A percentile compares a stretch with the other conserved stretches of the same genome.
Evolutionary conservation across 2,113 vertebrate genomes (phyloP).

Genomic region (Ammodramus savannarum): DNA sequence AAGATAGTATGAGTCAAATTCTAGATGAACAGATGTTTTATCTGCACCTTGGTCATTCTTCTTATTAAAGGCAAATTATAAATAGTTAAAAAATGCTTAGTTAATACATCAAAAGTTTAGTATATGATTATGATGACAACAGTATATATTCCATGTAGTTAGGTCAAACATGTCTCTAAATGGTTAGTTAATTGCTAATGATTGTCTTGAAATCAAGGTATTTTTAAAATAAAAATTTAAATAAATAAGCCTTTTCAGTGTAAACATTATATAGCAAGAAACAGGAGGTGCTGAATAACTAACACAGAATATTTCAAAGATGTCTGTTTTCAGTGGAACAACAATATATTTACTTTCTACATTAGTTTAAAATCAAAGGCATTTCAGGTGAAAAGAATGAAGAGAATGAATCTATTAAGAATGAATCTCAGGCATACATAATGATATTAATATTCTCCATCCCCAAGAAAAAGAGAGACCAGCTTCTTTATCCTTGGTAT

Average conservation of each 20-base stretch:
- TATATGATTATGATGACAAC: neutral
- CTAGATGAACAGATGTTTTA: neutral
- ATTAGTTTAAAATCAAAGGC: neutral
- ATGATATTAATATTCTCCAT: neutral
- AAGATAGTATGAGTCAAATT: neutral
- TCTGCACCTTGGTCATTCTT: neutral
- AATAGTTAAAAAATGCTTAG: neutral
- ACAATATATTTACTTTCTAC: neutral
- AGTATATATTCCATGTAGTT: neutral
- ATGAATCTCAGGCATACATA: neutral
- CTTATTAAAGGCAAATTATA: neutral
- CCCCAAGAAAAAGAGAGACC: neutral
- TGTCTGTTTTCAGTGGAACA: neutral
- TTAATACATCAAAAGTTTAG: neutral
- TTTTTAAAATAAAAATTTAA: neutral
- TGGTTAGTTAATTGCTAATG: neutral
- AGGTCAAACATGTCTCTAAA: neutral
- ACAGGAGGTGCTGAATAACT: neutral
- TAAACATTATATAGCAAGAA: neutral
- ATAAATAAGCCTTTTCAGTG: neutral
- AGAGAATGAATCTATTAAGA: neutral
- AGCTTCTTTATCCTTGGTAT: neutral
- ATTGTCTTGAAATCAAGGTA: neutral
- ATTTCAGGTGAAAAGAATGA: neutral
- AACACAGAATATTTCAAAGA: neutral